Conservation (phyloP, 2,113 vertebrate species). For the Calidris pugnax region DNA sequence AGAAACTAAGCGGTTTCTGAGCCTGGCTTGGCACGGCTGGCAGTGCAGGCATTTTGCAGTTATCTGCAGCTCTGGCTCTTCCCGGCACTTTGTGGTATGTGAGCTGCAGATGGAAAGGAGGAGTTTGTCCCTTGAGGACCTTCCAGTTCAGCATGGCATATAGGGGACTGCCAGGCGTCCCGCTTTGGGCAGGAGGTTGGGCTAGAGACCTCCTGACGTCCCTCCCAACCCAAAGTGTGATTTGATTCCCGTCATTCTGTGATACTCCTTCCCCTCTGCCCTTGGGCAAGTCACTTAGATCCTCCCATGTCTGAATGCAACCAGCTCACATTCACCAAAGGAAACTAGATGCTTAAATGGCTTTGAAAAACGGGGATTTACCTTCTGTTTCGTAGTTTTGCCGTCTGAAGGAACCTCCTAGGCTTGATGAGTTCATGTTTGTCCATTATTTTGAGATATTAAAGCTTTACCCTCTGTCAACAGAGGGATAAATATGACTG, state of each 20-base stretch:
- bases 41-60: not conserved
- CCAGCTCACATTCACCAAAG: not conserved
- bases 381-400: not conserved
- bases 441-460: not conserved
- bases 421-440: not conserved
- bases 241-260: not conserved
- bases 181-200: not conserved
- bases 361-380: not conserved
- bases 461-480: slow-evolving; percentile 16
- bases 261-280: not conserved
- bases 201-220: not conserved
- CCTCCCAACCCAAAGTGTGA: not conserved
- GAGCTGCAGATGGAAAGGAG: not conserved
- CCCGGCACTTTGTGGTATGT: not conserved
- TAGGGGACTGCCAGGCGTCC: not conserved
- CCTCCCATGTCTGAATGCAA: not conserved
- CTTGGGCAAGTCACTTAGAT: not conserved
- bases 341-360: not conserved
- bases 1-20: not conserved
- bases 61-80: not conserved
- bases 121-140: not conserved
- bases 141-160: not conserved
- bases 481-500: not conserved
- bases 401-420: not conserved
- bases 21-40: not conserved